Evolutionary conservation across 2,797 vertebrate species (phyloP).

Genomic region (Novumbra hubbsi): DNA sequence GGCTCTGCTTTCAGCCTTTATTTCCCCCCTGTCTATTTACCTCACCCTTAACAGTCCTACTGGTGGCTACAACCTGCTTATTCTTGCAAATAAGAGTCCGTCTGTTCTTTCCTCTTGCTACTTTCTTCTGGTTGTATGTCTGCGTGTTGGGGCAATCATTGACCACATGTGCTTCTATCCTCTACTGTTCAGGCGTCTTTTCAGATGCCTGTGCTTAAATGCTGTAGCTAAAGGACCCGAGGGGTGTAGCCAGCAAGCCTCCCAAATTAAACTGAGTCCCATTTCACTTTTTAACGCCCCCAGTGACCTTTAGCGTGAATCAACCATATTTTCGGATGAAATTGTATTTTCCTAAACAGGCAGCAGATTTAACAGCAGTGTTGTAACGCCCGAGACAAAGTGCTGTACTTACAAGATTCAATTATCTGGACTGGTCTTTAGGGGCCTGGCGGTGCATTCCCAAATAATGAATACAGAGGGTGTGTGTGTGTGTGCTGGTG

Average conservation of each 20-base stretch:
- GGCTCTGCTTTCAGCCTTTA: neutral
- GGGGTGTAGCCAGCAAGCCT: neutral
- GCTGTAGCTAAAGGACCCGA: neutral
- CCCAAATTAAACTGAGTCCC: neutral
- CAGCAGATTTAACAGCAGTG: neutral
- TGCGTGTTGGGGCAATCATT: neutral
- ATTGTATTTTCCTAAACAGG: slow-evolving; percentile 1
- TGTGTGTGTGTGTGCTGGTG: neutral
- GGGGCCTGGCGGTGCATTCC: neutral
- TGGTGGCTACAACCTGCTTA: neutral
- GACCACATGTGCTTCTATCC: neutral
- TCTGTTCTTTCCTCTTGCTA: neutral
- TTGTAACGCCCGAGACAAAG: neutral
- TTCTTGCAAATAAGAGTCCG: neutral
- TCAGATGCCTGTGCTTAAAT: neutral
- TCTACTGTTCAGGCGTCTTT: neutral
- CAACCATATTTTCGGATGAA: slow-evolving; percentile 2
- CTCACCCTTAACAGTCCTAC: neutral
- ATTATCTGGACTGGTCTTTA: neutral
- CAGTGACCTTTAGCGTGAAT: neutral
- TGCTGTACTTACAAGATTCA: neutral
- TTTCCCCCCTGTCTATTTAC: neutral
- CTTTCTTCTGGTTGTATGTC: neutral
- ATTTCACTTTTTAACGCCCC: slow-evolving; percentile 1
- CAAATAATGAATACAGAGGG: neutral